Percentiles rank a stretch among this genome's conserved stretches.
Evolutionary conservation across 2,888 invertebrate genomes (phyloP).

Genomic region (Mechanitis messenoides): DNA sequence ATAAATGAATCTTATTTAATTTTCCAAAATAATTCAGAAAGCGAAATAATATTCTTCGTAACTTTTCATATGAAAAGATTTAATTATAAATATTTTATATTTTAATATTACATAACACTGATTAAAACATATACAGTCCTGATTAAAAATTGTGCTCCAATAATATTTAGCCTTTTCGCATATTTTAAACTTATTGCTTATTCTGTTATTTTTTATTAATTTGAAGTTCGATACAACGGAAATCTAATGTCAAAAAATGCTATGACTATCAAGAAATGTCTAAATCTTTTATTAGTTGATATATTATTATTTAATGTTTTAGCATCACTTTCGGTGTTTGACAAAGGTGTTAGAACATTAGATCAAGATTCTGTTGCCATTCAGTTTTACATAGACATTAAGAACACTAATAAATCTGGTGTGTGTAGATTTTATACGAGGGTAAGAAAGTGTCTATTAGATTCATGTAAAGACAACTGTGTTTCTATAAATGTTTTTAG

Average conservation of each 20-base stretch:
- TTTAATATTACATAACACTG: too few species aligned
- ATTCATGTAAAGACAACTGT: constrained; percentile 42
- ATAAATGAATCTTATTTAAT: too few species aligned
- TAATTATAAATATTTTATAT: too few species aligned
- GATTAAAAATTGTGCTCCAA: too few species aligned
- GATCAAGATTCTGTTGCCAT: constrained; percentile 49
- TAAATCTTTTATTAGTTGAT: constrained; percentile 34
- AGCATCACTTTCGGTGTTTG: constrained; percentile 41
- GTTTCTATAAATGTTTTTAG: constrained; percentile 39
- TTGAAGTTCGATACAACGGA: too few species aligned
- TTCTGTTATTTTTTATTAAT: too few species aligned
- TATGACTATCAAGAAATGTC: constrained; percentile 27
- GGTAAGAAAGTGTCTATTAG: constrained; percentile 43
- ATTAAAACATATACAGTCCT: too few species aligned
- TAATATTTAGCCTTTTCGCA: too few species aligned
- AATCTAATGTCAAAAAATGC: constrained; percentile 10
- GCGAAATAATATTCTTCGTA: too few species aligned
- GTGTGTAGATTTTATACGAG: constrained; percentile 39
- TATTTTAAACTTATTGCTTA: too few species aligned
- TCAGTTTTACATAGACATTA: constrained; percentile 53
- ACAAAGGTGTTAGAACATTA: constrained; percentile 53
- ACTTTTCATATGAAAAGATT: too few species aligned
- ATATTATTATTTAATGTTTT: constrained; percentile 31
- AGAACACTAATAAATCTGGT: constrained; percentile 40
- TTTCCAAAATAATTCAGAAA: too few species aligned